Evolutionary conservation across 2,113 vertebrate species (phyloP).

Genomic region (Gopherus evgoodei): DNA sequence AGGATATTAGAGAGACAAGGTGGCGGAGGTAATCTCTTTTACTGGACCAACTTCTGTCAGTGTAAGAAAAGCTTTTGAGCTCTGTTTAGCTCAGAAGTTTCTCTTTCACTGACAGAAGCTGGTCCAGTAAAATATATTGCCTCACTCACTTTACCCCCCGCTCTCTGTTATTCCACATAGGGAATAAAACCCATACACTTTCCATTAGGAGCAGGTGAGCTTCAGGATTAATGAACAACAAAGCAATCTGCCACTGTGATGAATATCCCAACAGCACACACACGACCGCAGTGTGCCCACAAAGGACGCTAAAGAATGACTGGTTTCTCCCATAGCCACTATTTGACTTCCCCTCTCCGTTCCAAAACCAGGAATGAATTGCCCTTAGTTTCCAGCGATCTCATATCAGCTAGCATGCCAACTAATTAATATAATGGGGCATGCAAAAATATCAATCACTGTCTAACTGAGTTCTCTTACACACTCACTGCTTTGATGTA

Average conservation of each 20-base stretch:
- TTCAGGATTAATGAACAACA: neutral
- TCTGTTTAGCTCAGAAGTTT: neutral
- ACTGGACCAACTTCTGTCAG: neutral
- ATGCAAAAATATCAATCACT: neutral
- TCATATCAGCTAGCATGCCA: neutral
- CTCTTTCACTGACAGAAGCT: neutral
- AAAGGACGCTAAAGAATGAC: constrained; percentile 9
- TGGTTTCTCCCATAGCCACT: neutral
- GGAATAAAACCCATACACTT: neutral
- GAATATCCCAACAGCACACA: neutral
- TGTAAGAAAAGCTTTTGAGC: neutral
- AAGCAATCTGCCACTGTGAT: neutral
- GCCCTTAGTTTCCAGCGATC: constrained; percentile 15
- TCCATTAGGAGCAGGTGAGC: neutral
- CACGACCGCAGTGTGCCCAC: neutral
- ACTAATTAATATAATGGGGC: neutral
- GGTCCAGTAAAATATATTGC: neutral
- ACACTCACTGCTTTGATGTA: neutral
- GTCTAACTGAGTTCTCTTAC: neutral
- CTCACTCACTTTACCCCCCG: neutral
- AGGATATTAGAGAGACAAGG: neutral
- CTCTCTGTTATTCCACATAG: neutral
- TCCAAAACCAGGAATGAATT: neutral
- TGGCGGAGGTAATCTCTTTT: too few species aligned
- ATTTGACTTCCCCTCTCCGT: neutral